Conservation (phyloP, 2,888 invertebrate species). For the Thumatha senex region DNA sequence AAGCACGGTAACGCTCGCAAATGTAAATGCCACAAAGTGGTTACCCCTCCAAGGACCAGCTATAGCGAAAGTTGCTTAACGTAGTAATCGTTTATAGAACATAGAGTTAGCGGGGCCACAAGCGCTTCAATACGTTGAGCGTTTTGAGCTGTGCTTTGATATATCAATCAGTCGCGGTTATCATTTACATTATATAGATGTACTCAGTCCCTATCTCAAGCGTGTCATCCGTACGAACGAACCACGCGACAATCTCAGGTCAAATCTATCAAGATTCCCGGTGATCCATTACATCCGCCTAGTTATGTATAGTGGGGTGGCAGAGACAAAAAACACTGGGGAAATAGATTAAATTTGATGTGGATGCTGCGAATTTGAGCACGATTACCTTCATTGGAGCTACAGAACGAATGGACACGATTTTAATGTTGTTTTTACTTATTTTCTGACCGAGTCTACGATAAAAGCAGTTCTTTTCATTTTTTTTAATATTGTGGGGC, state of each 20-base stretch:
- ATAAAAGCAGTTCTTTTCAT: too few relatives aligned
- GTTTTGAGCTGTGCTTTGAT: too few relatives aligned
- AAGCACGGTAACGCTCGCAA: too few relatives aligned
- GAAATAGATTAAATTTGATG: not conserved
- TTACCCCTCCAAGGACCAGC: too few relatives aligned
- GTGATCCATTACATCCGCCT: constrained; percentile 31
- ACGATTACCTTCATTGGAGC: too few relatives aligned
- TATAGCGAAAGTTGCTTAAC: too few relatives aligned
- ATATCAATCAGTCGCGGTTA: too few relatives aligned
- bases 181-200: not conserved
- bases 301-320: constrained; percentile 11
- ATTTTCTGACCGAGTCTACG: not conserved
- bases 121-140: too few relatives aligned
- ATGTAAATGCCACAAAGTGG: too few relatives aligned
- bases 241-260: not conserved
- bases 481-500: too few relatives aligned
- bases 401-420: not conserved
- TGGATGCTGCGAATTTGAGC: not conserved
- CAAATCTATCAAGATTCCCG: constrained; percentile 31
- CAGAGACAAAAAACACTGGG: not conserved
- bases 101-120: too few relatives aligned
- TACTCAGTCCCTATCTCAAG: not conserved
- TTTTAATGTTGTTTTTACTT: not conserved
- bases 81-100: too few relatives aligned
- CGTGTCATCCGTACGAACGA: not conserved